Conservation (phyloP, 2,888 invertebrate species). For the Meganola albula region DNA sequence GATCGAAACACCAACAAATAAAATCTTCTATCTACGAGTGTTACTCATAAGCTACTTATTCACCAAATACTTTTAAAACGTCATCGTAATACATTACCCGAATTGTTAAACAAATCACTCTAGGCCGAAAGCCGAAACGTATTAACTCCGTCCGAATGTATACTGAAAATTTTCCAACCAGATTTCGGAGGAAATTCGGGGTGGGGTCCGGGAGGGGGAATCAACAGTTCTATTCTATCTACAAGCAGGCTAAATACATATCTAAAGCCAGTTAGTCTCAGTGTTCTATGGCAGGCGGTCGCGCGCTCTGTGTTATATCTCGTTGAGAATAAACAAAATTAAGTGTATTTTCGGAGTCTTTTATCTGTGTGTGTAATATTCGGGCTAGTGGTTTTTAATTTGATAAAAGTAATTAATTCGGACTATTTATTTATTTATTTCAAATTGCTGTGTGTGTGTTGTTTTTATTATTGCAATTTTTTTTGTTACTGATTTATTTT, state of each 20-base stretch:
- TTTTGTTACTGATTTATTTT: no score
- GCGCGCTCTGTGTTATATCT: conserved; percentile 6
- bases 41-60: no score
- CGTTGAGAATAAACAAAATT: no score
- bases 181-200: conserved; percentile 26
- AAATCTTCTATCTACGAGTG: no score
- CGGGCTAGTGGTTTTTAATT: neutral
- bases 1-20: no score
- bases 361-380: no score
- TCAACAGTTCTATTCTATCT: conserved; percentile 41
- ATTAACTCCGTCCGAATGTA: conserved; percentile 27
- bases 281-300: conserved; percentile 14
- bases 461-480: neutral
- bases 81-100: no score
- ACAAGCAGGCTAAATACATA: conserved; percentile 27
- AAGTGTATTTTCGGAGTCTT: no score
- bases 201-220: conserved; percentile 19
- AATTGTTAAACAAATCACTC: no score
- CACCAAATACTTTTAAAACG: no score
- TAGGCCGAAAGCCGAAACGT: conserved; percentile 12
- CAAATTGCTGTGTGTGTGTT: neutral
- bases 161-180: conserved; percentile 40
- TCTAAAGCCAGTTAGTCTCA: conserved; percentile 26
- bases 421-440: neutral
- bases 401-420: neutral